phyloP scores from a whole-genome alignment of 2,797 vertebrate species.

The Podargus strigoides region DNA sequence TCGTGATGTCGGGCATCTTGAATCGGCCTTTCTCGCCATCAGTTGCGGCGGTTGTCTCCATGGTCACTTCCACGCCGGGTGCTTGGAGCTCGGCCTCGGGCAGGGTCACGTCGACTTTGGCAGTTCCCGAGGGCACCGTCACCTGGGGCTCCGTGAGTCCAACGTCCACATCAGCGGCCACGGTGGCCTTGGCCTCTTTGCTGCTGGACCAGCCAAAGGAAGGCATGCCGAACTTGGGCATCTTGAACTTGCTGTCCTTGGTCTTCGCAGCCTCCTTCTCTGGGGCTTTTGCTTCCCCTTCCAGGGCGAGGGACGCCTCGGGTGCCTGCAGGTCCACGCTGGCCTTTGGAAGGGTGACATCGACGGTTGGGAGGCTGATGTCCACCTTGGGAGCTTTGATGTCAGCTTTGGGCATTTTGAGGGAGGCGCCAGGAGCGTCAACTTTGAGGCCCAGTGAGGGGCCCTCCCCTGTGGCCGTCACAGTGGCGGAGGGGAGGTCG shows the following conservation, averaged over 20 bases:
- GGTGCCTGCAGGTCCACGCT: not conserved
- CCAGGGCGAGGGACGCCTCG: not conserved
- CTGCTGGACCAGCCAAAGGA: not conserved
- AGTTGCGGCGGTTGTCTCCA: not conserved
- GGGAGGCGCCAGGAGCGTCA: no score
- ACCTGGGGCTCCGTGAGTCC: not conserved
- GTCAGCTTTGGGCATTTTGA: no score
- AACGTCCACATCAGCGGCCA: not conserved
- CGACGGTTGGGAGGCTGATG: not conserved
- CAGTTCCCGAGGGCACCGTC: not conserved
- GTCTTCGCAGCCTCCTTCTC: not conserved
- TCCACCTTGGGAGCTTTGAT: no score
- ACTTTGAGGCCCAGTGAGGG: no score
- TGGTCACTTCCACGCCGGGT: not conserved
- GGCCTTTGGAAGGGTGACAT: not conserved
- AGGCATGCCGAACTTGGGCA: conserved; percentile 47
- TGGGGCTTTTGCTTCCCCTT: not conserved
- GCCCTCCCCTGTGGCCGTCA: no score
- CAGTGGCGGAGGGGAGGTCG: no score
- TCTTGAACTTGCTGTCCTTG: not conserved
- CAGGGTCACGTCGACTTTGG: not conserved
- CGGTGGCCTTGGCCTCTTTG: not conserved
- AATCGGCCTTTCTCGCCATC: not conserved
- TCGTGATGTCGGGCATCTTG: not conserved
- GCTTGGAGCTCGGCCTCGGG: not conserved